Evolutionary conservation across 2,113 vertebrate species (phyloP), one percentile per base, ranked within the genome.

Genomic region (Oncorhynchus keta): DNA sequence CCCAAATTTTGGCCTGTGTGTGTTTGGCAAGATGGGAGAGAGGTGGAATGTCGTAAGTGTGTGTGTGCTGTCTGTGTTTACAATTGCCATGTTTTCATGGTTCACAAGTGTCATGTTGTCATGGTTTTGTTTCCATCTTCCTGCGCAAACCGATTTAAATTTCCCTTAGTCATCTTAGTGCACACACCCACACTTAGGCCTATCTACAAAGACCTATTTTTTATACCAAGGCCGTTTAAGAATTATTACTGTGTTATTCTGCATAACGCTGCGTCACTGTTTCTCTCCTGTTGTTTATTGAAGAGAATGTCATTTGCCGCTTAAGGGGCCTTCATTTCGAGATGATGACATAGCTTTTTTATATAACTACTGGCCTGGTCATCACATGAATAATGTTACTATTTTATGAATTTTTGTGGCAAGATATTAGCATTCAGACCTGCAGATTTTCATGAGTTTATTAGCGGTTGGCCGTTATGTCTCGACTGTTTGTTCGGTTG

Each of bases 261-360:
- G 81, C 84, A 67, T 70, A 59, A 72, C 72, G 70, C 77, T 79
- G 88, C 81, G 78, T 87, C 89, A 81, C 78, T 0, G 77, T 84
- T 82, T 74, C 73, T 67, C 32, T 66, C 65, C 84, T 81, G 77
- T 78, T 45, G 79, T 88, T 88, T 90, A 78, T 80, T 71, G 69
- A 70, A 79, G 75, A 59, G 39, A 86, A 84, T 89, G 88, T 88
- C 87, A 87, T 86, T 35, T 35, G 5, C 72, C 73, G 79, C 79
- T 88, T 80, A 79, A 81, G 81, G 51, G 26, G 70, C 61, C 73
- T 85, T 83, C 77, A 76, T 80, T 85, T 83, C 81, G 75, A 71
- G 79, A 87, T 86, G 78, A 87, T 91, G 88, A 91, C 83, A 77
- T 83, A 87, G 82, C 77, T 85, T 90, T 91, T 91, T 91, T 89